Evolutionary conservation across 2,888 invertebrate genomes (phyloP).

Genomic region (Drosophila suboccidentalis): DNA sequence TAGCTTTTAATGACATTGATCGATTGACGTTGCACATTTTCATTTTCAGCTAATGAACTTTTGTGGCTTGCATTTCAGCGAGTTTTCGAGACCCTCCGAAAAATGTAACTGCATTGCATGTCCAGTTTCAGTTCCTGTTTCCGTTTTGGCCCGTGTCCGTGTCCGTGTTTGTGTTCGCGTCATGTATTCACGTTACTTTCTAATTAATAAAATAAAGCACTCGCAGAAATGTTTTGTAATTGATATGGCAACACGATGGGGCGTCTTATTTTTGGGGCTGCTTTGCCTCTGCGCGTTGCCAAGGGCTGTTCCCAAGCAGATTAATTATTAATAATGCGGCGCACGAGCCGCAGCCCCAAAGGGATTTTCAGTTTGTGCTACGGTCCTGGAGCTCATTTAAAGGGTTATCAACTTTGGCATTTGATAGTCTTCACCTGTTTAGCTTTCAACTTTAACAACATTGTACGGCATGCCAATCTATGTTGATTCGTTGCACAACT

Average conservation of each 20-base stretch:
- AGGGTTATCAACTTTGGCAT: conserved; percentile 43
- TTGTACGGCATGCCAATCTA: conserved; percentile 4
- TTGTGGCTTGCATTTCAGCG: conserved; percentile 54
- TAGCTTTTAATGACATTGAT: conserved; percentile 55
- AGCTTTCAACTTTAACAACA: conserved; percentile 43
- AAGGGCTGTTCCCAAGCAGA: conserved; percentile 56
- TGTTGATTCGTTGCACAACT: conserved; percentile 18
- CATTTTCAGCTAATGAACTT: conserved; percentile 61
- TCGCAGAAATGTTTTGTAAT: conserved; percentile 53
- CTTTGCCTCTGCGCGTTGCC: conserved; percentile 44
- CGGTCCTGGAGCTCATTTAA: conserved; percentile 32
- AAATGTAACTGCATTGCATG: conserved; percentile 48
- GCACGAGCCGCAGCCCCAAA: conserved; percentile 11
- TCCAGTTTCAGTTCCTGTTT: conserved; percentile 32
- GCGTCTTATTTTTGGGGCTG: conserved; percentile 44
- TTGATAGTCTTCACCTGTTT: conserved; percentile 48
- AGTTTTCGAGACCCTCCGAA: conserved; percentile 16
- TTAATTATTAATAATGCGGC: conserved; percentile 52
- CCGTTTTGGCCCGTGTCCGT: conserved; percentile 11
- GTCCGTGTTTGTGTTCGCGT: conserved; percentile 26
- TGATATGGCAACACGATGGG: conserved; percentile 47
- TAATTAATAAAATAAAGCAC: conserved; percentile 70
- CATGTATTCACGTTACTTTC: conserved; percentile 51
- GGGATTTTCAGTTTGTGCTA: conserved; percentile 27
- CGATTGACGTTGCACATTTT: conserved; percentile 59